phyloP scores from a whole-genome alignment of 1,140 invertebrate species.

The Harlomillsia oculata region DNA sequence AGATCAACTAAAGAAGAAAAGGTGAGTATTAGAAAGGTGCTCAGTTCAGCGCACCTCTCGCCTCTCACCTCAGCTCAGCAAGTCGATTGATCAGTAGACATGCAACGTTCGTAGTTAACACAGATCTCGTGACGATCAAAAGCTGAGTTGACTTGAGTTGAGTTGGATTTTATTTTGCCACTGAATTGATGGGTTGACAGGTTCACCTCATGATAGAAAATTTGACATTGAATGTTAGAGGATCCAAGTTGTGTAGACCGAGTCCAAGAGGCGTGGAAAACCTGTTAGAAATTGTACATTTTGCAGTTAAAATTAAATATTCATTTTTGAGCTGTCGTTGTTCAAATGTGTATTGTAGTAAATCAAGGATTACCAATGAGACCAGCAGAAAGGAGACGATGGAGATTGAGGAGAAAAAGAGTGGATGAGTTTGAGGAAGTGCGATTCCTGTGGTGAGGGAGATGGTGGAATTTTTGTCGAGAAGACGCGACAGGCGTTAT shows the following conservation, averaged over 20 bases:
- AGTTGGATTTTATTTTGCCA: constrained; percentile 2
- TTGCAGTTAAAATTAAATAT: background rate
- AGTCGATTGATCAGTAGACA: background rate
- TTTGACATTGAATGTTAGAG: background rate
- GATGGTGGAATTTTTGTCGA: too few species aligned
- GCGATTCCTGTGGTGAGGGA: too few species aligned
- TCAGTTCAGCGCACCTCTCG: background rate
- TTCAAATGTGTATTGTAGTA: background rate
- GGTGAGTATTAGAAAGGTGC: background rate
- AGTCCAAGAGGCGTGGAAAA: background rate
- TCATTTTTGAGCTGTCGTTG: background rate
- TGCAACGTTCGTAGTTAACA: background rate
- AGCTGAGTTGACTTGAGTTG: background rate
- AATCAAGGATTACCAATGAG: too few species aligned
- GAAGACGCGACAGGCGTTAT: too few species aligned
- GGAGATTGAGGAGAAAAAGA: too few species aligned
- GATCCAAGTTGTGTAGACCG: background rate
- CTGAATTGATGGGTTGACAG: constrained; percentile 5
- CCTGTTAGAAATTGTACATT: background rate
- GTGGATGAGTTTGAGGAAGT: too few species aligned
- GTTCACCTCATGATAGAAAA: background rate
- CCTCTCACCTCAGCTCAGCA: background rate
- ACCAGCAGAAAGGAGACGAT: too few species aligned
- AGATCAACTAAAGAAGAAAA: background rate
- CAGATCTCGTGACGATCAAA: background rate